Conservation (phyloP, 2,888 invertebrate species). For the Dryococelus australis region DNA sequence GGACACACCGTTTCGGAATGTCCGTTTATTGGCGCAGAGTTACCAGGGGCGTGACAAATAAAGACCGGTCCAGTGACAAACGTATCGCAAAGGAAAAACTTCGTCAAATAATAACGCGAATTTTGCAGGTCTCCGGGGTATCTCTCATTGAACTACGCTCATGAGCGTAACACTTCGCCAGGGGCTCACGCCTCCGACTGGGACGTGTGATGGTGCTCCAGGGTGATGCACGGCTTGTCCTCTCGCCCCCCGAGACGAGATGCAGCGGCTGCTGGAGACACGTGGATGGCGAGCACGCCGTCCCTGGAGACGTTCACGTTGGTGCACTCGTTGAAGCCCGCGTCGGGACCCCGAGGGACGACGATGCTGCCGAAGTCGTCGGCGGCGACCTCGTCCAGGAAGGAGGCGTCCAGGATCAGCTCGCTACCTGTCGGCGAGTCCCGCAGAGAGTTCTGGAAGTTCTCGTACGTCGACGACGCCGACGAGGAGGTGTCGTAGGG, state of each 20-base stretch:
- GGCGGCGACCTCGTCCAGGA: constrained; percentile 1
- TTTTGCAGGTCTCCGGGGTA: too few relatives aligned
- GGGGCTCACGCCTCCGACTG: constrained; percentile 30
- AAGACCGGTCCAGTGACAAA: too few relatives aligned
- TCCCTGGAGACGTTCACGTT: neutral
- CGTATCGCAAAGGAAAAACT: too few relatives aligned
- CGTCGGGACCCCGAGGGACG: neutral
- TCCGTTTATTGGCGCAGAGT: too few relatives aligned
- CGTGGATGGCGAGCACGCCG: neutral
- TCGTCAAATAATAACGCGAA: too few relatives aligned
- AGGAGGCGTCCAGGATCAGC: neutral
- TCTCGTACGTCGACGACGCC: constrained; percentile 45
- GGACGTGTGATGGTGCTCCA: constrained; percentile 13
- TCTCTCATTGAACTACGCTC: too few relatives aligned
- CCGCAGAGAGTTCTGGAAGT: constrained; percentile 47
- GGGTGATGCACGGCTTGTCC: constrained; percentile 26
- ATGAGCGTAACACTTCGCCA: neutral
- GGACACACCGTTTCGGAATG: too few relatives aligned
- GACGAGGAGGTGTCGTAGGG: constrained; percentile 21
- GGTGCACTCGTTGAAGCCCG: neutral
- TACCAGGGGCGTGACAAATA: too few relatives aligned
- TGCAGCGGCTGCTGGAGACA: neutral
- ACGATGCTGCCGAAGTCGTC: neutral
- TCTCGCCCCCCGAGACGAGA: neutral
- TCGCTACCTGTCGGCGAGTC: constrained; percentile 37